Conservation (phyloP, 2,888 invertebrate genomes). For the Pandemis cinnamomeana region DNA sequence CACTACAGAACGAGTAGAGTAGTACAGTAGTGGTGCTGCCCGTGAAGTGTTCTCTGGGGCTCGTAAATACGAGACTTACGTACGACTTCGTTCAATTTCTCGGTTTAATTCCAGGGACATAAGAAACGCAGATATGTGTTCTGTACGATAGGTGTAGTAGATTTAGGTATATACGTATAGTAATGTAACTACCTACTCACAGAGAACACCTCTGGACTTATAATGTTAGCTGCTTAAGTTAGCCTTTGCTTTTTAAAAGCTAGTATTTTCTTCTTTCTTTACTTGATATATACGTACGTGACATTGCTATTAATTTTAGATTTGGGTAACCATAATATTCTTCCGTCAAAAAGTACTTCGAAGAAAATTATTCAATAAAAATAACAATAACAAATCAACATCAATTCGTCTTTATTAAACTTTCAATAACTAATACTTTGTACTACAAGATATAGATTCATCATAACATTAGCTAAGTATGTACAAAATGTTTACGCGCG, state of each 20-base stretch:
- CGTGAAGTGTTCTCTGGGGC: not conserved
- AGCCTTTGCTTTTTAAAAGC: too few species aligned
- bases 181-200: too few species aligned
- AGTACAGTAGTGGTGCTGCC: not conserved
- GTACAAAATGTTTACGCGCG: slow-evolving; percentile 72
- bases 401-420: slow-evolving; percentile 83
- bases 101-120: not conserved
- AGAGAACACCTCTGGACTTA: too few species aligned
- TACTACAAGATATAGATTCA: slow-evolving; percentile 80
- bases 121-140: not conserved
- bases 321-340: not conserved
- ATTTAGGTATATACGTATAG: not conserved
- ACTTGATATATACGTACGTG: too few species aligned
- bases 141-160: not conserved
- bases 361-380: slow-evolving; percentile 1
- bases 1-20: slow-evolving; percentile 1
- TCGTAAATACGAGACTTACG: slow-evolving; percentile 12
- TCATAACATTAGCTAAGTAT: slow-evolving; percentile 58
- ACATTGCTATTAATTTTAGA: too few species aligned
- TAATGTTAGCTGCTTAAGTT: too few species aligned
- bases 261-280: too few species aligned
- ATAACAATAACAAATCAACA: slow-evolving; percentile 57
- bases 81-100: slow-evolving; percentile 3
- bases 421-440: slow-evolving; percentile 78
- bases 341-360: not conserved